A percentile compares a stretch with the other conserved stretches of the same genome.
Conservation (phyloP, 1,140 invertebrate species). For the Lerema accius region DNA sequence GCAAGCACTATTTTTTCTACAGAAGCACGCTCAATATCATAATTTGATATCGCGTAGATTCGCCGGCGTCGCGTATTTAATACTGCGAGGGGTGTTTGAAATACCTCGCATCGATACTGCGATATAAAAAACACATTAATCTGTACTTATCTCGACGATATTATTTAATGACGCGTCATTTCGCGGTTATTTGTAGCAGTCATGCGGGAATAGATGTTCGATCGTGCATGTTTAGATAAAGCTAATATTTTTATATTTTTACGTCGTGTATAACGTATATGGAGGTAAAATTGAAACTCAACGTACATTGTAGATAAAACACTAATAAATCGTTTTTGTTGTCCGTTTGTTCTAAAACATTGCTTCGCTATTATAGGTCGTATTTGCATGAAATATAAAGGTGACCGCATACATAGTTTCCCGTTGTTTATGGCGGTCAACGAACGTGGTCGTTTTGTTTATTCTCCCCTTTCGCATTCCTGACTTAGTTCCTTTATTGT, state of each 20-base stretch:
- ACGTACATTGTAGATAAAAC: conserved; percentile 29
- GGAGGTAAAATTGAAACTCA: conserved; percentile 13
- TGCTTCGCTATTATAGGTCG: conserved; percentile 47
- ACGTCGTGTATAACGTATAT: conserved; percentile 11
- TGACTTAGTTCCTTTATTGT: conserved; percentile 76
- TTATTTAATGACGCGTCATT: conserved; percentile 79
- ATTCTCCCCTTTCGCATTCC: conserved; percentile 69
- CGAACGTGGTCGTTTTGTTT: conserved; percentile 56
- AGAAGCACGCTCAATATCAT: conserved; percentile 37
- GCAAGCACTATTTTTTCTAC: conserved; percentile 33
- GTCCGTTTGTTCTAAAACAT: conserved; percentile 61
- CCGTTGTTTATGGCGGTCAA: conserved; percentile 79
- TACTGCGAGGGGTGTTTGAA: conserved; percentile 62
- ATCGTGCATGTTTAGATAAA: conserved; percentile 63
- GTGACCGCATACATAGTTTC: conserved; percentile 76
- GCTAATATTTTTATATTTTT: conserved; percentile 9
- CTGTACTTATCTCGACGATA: conserved; percentile 74
- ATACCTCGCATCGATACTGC: conserved; percentile 51
- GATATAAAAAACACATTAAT: conserved; percentile 80
- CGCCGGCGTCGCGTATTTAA: conserved; percentile 62
- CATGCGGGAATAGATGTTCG: conserved; percentile 58
- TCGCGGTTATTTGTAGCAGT: conserved; percentile 76
- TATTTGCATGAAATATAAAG: conserved; percentile 82
- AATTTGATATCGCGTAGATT: conserved; percentile 57
- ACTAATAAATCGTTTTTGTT: conserved; percentile 44